A percentile compares a stretch with the other conserved stretches of the same genome.
These are phyloP conservation scores for Limosa lapponica DNA, from an alignment of 2,797 vertebrate genomes.

Conservation along the genomic window DNA sequence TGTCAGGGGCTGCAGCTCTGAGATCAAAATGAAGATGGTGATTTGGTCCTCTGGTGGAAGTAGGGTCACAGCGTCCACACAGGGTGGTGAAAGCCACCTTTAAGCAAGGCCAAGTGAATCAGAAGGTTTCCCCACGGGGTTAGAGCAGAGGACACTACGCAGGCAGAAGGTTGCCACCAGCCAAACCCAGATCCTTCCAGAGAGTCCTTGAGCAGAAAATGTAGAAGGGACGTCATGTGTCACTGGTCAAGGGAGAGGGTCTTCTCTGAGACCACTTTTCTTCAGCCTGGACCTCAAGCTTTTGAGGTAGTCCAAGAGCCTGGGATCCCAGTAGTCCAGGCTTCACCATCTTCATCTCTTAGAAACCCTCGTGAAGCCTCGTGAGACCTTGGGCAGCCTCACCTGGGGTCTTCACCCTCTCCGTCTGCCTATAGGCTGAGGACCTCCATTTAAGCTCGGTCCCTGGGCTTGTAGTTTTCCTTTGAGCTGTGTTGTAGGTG, in stretches of 20 bases:
- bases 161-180: neutral
- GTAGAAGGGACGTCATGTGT: neutral
- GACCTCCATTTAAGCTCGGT: neutral
- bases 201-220: neutral
- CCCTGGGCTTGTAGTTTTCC: fast-evolving
- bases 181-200: neutral
- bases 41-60: neutral
- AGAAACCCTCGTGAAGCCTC: neutral
- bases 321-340: neutral
- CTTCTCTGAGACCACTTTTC: neutral
- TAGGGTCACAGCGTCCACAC: neutral
- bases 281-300: neutral
- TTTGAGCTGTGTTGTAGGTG: fast-evolving
- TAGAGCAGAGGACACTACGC: neutral
- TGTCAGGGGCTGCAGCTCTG: neutral
- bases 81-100: neutral
- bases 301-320: neutral
- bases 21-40: neutral
- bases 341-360: neutral
- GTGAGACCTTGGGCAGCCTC: neutral
- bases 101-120: neutral
- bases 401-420: neutral
- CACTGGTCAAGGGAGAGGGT: neutral
- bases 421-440: neutral
- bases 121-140: neutral